Evolutionary conservation across 2,888 invertebrate genomes (phyloP).

Genomic region (Leptarthrus brevirostris): DNA sequence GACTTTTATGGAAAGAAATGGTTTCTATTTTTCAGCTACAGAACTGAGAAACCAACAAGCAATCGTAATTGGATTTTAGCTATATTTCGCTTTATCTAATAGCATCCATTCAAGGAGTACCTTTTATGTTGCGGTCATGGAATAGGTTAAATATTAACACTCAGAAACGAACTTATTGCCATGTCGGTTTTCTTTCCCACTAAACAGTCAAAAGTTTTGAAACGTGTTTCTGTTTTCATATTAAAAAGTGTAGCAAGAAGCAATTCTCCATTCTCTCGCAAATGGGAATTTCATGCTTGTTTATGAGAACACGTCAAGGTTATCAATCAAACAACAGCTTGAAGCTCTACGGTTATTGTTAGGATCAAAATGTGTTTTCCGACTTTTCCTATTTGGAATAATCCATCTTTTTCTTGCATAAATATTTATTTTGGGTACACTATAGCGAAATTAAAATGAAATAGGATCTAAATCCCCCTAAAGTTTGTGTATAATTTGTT

Average conservation of each 20-base stretch:
- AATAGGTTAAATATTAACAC: neutral
- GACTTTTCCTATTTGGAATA: no score
- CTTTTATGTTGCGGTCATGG: no score
- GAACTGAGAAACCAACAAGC: neutral
- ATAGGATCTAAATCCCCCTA: no score
- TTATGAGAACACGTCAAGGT: slow-evolving; percentile 7
- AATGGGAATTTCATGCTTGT: slow-evolving; percentile 8
- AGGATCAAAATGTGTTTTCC: no score
- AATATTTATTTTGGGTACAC: no score
- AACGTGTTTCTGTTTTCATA: no score
- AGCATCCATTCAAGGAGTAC: neutral
- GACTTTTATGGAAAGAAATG: slow-evolving; percentile 12
- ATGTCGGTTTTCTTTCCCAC: no score
- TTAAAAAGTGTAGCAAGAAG: neutral
- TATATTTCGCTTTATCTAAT: neutral
- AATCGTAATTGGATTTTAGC: neutral
- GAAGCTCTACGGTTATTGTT: neutral
- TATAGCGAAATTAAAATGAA: no score
- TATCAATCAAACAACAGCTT: slow-evolving; percentile 25
- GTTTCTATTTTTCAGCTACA: neutral
- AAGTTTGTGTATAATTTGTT: no score
- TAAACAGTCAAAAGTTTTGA: no score
- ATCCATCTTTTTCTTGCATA: no score
- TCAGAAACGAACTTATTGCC: no score
- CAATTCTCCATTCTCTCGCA: neutral